Base-by-base conservation (phyloP, 2,113 vertebrate species). In the Arothron firmamentum region DNA sequence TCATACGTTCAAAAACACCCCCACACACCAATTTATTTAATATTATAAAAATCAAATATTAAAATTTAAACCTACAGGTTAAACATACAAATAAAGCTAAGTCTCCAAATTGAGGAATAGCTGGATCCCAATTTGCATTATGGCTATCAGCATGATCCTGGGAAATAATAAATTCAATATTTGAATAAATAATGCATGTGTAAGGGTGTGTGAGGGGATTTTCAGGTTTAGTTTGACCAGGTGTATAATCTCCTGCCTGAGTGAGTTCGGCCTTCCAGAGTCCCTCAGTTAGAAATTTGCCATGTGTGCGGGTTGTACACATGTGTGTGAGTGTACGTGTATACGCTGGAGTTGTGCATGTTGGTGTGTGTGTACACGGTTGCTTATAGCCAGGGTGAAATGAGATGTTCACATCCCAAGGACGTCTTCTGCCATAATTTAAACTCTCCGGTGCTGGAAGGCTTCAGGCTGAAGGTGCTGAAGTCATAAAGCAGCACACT, bases 341-440 rank as follows among this genome's bases (percentile, higher is more conserved):
- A 17, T 47, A n/a, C 34, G 12, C 34, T 16, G 52, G 52, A 34
- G 52, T 57, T 43, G 66, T 52, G 55, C 56, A 62, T 59, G 64
- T 62, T 46, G 56, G 60, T 55, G 59, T 53, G 74, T 42, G 75
- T 57, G 63, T 31, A 56, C 25, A 67, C 6, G 66, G 49, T 19
- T 75, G 70, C n/a, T 49, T 52, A 54, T 31, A 62, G 68, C 70
- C 18, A 16, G 69, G 79, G 67, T 84, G 82, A 84, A 88, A 89
- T 88, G 86, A 89, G 86, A 88, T 86, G 86, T 88, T 87, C 88
- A 87, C 85, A 87, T 87, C 82, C 79, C 88, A 89, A 89, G 88
- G 88, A 88, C 88, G 79, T 89, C 82, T 86, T 71, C 82, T 81
- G 83, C 88, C 82, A 86, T 89, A 87, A 89, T 89, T 88, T 88